These are phyloP conservation scores for Serrognathus titanus DNA, from an alignment of 2,888 invertebrate genomes.

Conservation along the genomic window DNA sequence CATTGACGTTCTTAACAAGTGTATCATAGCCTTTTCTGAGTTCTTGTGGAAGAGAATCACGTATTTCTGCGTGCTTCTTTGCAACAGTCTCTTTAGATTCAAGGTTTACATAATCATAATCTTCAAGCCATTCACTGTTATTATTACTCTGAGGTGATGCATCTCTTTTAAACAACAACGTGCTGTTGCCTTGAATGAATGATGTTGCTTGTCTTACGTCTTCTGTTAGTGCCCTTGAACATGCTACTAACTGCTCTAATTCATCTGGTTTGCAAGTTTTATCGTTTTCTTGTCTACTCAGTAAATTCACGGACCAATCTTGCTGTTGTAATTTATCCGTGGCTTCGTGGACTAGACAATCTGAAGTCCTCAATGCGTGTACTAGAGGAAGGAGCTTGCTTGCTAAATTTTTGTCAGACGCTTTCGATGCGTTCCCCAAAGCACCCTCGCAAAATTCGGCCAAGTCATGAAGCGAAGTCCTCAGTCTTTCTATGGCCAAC, in stretches of 20 bases:
- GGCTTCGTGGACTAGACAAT: conserved; percentile 75
- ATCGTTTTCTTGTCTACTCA: conserved; percentile 39
- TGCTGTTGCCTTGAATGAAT: conserved; percentile 84
- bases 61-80: conserved; percentile 68
- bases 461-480: conserved; percentile 80
- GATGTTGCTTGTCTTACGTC: conserved; percentile 87
- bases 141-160: conserved; percentile 43
- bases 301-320: conserved; percentile 63
- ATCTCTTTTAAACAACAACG: conserved; percentile 70
- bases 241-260: conserved; percentile 83
- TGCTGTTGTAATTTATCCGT: conserved; percentile 70
- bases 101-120: conserved; percentile 88
- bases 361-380: conserved; percentile 75
- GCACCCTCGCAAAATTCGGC: conserved; percentile 87
- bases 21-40: conserved; percentile 73
- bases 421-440: conserved; percentile 79
- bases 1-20: conserved; percentile 70
- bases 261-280: conserved; percentile 68
- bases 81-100: conserved; percentile 71
- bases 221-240: conserved; percentile 81
- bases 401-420: conserved; percentile 71
- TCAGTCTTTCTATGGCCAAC: conserved; percentile 71
- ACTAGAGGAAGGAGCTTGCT: conserved; percentile 72
- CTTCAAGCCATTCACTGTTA: conserved; percentile 69
- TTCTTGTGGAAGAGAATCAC: conserved; percentile 70